Evolutionary conservation across 2,888 invertebrate genomes (phyloP), one percentile per base, ranked within the genome.

Genomic region (Agrilus mali): DNA sequence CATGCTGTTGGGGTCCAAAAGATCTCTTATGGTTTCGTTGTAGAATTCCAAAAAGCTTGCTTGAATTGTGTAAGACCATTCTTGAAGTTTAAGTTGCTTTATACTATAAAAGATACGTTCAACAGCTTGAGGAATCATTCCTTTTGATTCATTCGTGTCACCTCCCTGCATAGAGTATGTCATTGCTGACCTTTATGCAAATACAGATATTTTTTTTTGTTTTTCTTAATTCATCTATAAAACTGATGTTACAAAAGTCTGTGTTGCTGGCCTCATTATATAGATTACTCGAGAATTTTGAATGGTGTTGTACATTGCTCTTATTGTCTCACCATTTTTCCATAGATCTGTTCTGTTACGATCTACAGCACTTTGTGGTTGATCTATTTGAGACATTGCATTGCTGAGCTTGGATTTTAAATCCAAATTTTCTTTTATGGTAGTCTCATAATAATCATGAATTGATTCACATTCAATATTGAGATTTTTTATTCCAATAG

Each of bases 171-270:
- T 90, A 0, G 90, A 90, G 57, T 80, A 86, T 0, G 90, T 90
- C 67, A 90, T 90, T 1, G 90, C 90, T 41, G 88, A 87, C 10
- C 90, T 88, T 1, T 92, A 92, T 8, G 90, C 90, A 70, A 90
- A 89, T 36, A 92, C 84, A 63, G 8, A 65, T 57, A 7, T 55
- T 60, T 36, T 61, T 63, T 38, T 63, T 64, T 0, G 51, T 60
- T 59, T 75, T 77, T 44, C 73, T 72, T 22, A 81, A 71, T 58
- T 77, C 73, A 65, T 75, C 74, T 44, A 76, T 58, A 48, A 73
- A 77, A 59, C 72, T 74, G 12, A 81, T 66, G 47, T 67, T 67
- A 47, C 75, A 78, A 36, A 70, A 7, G 66, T 68, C 3, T 73
- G 66, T 4, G 84, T 64, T 5, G 77, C 74, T 1, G 87, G 87